These are phyloP conservation scores for Scomber scombrus DNA, from an alignment of 2,113 vertebrate species.

Conservation along the genomic window DNA sequence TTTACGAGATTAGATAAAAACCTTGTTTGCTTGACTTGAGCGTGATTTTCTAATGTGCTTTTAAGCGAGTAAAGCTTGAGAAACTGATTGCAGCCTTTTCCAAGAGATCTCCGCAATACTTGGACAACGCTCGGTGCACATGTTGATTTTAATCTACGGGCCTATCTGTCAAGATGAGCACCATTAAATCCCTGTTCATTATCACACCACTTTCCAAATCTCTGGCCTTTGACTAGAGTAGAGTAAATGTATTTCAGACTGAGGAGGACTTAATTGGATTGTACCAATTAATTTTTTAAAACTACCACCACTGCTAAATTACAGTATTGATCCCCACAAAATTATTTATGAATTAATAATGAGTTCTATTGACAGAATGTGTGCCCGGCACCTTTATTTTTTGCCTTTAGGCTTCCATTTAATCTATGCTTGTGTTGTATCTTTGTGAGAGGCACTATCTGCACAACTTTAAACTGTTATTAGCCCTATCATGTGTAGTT, in stretches of 20 bases:
- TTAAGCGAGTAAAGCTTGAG: slow-evolving; percentile 31
- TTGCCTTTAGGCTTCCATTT: slow-evolving; percentile 28
- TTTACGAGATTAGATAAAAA: slow-evolving; percentile 42
- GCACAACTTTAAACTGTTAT: slow-evolving; percentile 13
- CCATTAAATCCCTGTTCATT: slow-evolving; percentile 55
- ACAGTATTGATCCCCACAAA: slow-evolving; percentile 31
- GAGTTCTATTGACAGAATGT: slow-evolving; percentile 43
- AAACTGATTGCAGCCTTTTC: slow-evolving; percentile 38
- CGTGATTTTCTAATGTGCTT: slow-evolving; percentile 52
- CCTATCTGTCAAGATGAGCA: slow-evolving; percentile 30
- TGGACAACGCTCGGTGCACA: neutral
- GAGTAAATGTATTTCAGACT: neutral
- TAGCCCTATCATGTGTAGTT: neutral
- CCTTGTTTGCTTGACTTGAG: slow-evolving; percentile 45
- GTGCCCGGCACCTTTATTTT: neutral
- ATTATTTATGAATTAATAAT: slow-evolving; percentile 58
- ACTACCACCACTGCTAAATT: slow-evolving; percentile 4
- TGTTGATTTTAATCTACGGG: slow-evolving; percentile 56
- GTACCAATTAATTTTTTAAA: slow-evolving; percentile 34
- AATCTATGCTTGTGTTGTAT: neutral
- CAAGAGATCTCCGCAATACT: slow-evolving; percentile 31
- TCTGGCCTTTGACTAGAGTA: slow-evolving; percentile 34
- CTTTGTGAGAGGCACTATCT: slow-evolving; percentile 10
- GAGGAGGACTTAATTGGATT: slow-evolving; percentile 29
- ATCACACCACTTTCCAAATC: slow-evolving; percentile 43